Conservation (phyloP, 37 sponge, comb jelly and placozoan species). For the Petrosia ficiformis region DNA sequence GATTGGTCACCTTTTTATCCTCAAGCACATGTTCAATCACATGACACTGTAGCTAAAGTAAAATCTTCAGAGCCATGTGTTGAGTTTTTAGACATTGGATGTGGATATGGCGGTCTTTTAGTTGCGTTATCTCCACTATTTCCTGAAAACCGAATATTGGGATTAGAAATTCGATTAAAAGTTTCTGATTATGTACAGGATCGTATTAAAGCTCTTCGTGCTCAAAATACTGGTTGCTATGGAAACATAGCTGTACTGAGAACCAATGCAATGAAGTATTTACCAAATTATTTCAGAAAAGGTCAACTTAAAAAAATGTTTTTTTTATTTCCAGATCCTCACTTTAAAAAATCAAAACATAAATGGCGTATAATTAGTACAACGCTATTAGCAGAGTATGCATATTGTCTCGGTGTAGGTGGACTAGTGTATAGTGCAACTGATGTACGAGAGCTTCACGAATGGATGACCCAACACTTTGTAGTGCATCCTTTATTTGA, state of each 20-base stretch:
- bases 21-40: neutral
- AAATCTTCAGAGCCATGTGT: neutral
- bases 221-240: constrained; percentile 63
- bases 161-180: constrained; percentile 95
- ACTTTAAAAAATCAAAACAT: constrained; percentile 97
- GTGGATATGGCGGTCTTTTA: constrained; percentile 97
- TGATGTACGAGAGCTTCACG: constrained; percentile 93
- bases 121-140: constrained; percentile 79
- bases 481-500: constrained; percentile 81
- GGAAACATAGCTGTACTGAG: constrained; percentile 85
- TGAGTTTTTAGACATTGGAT: constrained; percentile 91
- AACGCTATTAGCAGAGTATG: constrained; percentile 89
- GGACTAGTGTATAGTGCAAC: constrained; percentile 93
- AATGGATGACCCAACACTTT: constrained; percentile 89
- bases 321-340: constrained; percentile 97
- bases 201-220: constrained; percentile 86
- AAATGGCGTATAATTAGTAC: constrained; percentile 92
- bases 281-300: constrained; percentile 92
- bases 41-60: neutral
- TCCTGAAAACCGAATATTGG: constrained; percentile 78
- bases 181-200: constrained; percentile 96
- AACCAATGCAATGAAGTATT: constrained; percentile 97
- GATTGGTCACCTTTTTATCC: constrained; percentile 85
- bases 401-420: constrained; percentile 77
- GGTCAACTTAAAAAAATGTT: constrained; percentile 92